Evolutionary conservation across 2,888 invertebrate genomes (phyloP), one percentile per base, ranked within the genome.

Genomic region (Poecilus cupreus): DNA sequence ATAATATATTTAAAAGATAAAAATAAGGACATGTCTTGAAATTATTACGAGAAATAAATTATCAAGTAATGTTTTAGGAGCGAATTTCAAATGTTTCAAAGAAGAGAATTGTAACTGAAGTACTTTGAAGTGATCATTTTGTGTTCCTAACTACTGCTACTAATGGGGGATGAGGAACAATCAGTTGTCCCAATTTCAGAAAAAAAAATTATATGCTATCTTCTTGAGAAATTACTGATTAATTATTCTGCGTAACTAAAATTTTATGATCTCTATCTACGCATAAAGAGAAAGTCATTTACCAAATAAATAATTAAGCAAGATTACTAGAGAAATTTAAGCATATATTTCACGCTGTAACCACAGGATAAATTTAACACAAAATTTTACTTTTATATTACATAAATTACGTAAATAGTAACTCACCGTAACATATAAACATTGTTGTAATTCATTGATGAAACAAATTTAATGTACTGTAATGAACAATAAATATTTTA

Each of bases 221-320:
- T n/a, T 20, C 46, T 16, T 39, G n/a, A 10, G 13, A 20, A 22
- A 11, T n/a, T 24, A 72, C 43, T 72, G 46, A 72, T 72, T 72
- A 72, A 46, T 72, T 24, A 68, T 18, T 70, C 39, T 3, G 16
- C 13, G 43, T 6, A 64, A 32, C 26, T 64, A 32, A 37, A 64
- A 32, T 64, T 64, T 64, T 26, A 72, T 43, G 39, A 70, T 72
- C 20, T 72, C 64, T 64, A 54, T 54, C 11, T 75, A 51, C 26
- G 39, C 26, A 49, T 32, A 51, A 39, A 54, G 75, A 75, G 75
- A 75, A 75, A 75, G 75, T 51, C 54, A 51, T 75, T 54, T 75
- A 22, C 51, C 26, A 75, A 75, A 32, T 75, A 75, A 75, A 75
- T 75, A 75, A 54, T 75, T 75, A 51, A 37, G 16, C 54, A 75